Percentiles rank a stretch among this genome's conserved stretches.
Evolutionary conservation across 2,888 invertebrate species (phyloP).

Genomic region (Orchesellides sinensis): DNA sequence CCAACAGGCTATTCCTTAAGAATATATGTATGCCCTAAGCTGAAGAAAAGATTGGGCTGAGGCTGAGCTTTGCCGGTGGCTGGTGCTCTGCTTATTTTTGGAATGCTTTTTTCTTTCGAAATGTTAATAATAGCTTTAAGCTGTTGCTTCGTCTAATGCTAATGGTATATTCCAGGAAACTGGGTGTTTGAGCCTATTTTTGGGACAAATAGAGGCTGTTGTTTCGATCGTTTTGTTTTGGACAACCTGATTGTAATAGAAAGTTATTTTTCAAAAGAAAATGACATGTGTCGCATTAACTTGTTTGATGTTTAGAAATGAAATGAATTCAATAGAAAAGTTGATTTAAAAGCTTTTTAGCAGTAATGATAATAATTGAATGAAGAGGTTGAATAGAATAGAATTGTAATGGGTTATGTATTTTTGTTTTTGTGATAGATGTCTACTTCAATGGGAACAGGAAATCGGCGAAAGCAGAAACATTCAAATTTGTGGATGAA

Average conservation of each 20-base stretch:
- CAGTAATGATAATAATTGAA: too few relatives aligned
- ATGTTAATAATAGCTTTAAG: neutral
- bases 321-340: too few relatives aligned
- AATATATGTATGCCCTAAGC: too few relatives aligned
- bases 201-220: neutral
- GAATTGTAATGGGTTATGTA: neutral
- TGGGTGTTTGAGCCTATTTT: slow-evolving; percentile 38
- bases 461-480: slow-evolving; percentile 61
- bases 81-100: neutral
- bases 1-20: too few relatives aligned
- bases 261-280: too few relatives aligned
- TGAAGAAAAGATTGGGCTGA: too few relatives aligned
- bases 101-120: neutral
- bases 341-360: too few relatives aligned
- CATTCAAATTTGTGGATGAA: slow-evolving; percentile 64
- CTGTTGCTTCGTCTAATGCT: neutral
- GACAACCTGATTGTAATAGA: neutral
- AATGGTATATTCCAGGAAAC: slow-evolving; percentile 40
- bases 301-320: too few relatives aligned
- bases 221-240: too few relatives aligned
- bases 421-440: slow-evolving; percentile 40
- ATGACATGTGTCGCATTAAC: too few relatives aligned
- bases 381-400: neutral
- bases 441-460: slow-evolving; percentile 66
- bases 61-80: neutral